These are phyloP conservation scores for Pelodytes ibericus DNA, from an alignment of 2,797 vertebrate genomes.

Conservation along the genomic window DNA sequence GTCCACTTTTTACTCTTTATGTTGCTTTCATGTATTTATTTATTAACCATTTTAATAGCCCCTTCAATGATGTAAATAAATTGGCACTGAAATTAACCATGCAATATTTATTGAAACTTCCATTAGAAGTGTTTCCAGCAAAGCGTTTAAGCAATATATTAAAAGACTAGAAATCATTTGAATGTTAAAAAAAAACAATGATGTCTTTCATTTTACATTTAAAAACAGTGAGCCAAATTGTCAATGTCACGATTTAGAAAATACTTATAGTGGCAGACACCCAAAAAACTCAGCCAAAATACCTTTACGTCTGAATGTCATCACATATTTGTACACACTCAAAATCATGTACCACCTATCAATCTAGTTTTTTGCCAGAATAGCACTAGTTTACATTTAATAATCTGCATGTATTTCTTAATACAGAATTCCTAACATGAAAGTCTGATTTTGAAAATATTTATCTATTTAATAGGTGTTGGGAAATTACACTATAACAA, in stretches of 20 bases:
- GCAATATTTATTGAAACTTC: neutral
- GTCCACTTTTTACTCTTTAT: too few relatives aligned
- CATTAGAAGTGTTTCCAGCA: neutral
- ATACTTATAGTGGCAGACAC: constrained; percentile 7
- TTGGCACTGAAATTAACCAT: neutral
- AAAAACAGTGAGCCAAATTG: constrained; percentile 23
- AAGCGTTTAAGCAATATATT: constrained; percentile 7
- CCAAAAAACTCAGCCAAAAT: neutral
- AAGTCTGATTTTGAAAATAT: neutral
- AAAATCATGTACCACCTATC: constrained; percentile 12
- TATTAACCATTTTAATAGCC: neutral
- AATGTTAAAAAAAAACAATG: constrained; percentile 17
- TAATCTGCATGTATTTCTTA: constrained; percentile 20
- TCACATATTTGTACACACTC: constrained; percentile 11
- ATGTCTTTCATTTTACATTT: constrained; percentile 17
- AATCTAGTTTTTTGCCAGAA: neutral
- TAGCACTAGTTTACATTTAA: constrained; percentile 15
- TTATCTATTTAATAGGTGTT: neutral
- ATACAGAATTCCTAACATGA: constrained; percentile 8
- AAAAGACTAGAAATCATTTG: neutral
- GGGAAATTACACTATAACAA: too few relatives aligned
- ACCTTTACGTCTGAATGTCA: constrained; percentile 19
- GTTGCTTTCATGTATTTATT: neutral
- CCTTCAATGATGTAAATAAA: neutral
- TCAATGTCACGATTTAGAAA: constrained; percentile 37